Conservation (phyloP, 2,797 vertebrate species). For the Heterohyrax brucei region DNA sequence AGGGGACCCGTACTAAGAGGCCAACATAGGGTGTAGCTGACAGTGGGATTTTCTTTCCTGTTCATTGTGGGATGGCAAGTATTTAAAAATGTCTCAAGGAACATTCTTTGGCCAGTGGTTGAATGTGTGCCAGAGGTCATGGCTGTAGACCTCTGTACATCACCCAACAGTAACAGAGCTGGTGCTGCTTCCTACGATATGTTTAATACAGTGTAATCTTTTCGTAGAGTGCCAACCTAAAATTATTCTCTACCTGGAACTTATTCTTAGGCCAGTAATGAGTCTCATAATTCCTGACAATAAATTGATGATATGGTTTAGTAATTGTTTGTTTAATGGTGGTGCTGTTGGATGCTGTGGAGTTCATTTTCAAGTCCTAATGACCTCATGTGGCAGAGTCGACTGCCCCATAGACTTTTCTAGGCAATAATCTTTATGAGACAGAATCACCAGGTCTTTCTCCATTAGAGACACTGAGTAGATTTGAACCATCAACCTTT, state of each 20-base stretch:
- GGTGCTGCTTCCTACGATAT: background rate
- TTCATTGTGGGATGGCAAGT: constrained; percentile 53
- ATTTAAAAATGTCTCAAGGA: constrained; percentile 59
- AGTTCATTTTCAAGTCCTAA: background rate
- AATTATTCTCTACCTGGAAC: background rate
- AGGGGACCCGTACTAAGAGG: background rate
- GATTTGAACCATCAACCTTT: too few relatives aligned
- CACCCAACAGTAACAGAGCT: background rate
- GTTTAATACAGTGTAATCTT: background rate
- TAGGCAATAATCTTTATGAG: too few relatives aligned
- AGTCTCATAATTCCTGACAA: background rate
- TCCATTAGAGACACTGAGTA: too few relatives aligned
- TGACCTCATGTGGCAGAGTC: too few relatives aligned
- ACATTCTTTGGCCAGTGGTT: constrained; percentile 25
- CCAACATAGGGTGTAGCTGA: background rate
- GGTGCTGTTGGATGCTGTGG: too few relatives aligned
- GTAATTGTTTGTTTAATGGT: background rate
- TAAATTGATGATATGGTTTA: background rate
- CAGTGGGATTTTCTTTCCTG: constrained; percentile 67
- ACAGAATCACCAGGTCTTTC: too few relatives aligned
- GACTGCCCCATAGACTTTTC: too few relatives aligned
- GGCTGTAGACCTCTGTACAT: background rate
- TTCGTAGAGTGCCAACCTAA: background rate
- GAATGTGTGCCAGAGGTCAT: constrained; percentile 41
- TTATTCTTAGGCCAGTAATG: background rate